Evolutionary conservation across 2,888 invertebrate genomes (phyloP).

Genomic region (Cosmia trapezina): DNA sequence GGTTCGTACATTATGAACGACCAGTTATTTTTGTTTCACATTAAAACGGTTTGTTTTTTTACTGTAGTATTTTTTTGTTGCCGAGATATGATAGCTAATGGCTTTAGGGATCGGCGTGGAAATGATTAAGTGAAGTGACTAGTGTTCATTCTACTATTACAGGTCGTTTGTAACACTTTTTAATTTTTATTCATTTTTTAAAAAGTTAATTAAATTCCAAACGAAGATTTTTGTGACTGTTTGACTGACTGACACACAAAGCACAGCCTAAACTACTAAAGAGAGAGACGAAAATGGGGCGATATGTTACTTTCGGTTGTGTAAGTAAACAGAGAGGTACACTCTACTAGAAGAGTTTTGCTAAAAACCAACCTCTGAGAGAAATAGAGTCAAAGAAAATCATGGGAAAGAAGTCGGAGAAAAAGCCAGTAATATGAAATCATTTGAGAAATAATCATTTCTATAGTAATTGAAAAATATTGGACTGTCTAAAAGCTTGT

Average conservation of each 20-base stretch:
- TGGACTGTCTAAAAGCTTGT: not conserved
- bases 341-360: not conserved
- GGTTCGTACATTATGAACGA: constrained; percentile 75
- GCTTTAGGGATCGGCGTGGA: constrained; percentile 46
- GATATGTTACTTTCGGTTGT: not conserved
- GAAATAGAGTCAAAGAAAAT: not conserved
- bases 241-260: not conserved
- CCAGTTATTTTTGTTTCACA: constrained; percentile 78
- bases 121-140: constrained; percentile 37
- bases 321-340: not conserved
- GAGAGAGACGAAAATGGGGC: not conserved
- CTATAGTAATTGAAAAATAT: constrained; percentile 23
- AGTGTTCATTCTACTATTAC: constrained; percentile 8
- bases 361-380: not conserved
- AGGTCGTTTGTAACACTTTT: constrained; percentile 13
- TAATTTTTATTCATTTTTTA: not conserved
- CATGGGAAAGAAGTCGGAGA: not conserved
- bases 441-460: not conserved
- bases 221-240: not conserved
- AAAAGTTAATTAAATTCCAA: not conserved
- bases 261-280: too few species aligned
- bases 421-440: constrained; percentile 6
- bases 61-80: constrained; percentile 52
- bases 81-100: constrained; percentile 56
- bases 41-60: constrained; percentile 75